A percentile compares a stretch with the other conserved stretches of the same genome.
Evolutionary conservation across 92 coral and sea anemone species (phyloP).

Genomic region (Blastomussa wellsi): DNA sequence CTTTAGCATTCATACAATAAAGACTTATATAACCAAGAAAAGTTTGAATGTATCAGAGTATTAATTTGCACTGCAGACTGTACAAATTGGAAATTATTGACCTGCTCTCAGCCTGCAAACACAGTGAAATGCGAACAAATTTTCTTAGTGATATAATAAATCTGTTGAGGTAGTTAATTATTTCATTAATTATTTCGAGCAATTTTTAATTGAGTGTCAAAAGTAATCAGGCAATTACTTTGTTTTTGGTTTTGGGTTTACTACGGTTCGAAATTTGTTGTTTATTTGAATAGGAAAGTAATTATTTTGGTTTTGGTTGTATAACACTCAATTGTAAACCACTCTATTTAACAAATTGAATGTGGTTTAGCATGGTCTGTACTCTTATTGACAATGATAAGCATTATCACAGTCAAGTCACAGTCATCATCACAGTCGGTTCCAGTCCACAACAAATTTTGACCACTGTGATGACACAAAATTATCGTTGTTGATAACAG

Average conservation of each 20-base stretch:
- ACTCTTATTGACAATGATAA: no score
- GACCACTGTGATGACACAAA: no score
- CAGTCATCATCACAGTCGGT: no score
- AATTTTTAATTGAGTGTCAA: neutral
- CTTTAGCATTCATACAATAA: neutral
- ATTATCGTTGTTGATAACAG: no score
- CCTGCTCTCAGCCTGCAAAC: no score
- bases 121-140: neutral
- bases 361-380: no score
- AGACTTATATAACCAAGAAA: neutral
- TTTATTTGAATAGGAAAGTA: neutral
- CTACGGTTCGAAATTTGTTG: neutral
- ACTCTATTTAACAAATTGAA: neutral
- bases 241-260: neutral
- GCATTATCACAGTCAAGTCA: no score
- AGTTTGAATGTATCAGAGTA: neutral
- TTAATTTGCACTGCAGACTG: neutral
- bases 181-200: neutral
- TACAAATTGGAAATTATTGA: neutral
- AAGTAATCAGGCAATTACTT: neutral
- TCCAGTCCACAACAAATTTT: no score
- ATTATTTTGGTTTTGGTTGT: neutral
- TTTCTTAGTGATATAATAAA: neutral
- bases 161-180: neutral
- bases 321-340: neutral